Base-by-base conservation (phyloP, 2,113 vertebrate species). In the Siniperca chuatsi region DNA sequence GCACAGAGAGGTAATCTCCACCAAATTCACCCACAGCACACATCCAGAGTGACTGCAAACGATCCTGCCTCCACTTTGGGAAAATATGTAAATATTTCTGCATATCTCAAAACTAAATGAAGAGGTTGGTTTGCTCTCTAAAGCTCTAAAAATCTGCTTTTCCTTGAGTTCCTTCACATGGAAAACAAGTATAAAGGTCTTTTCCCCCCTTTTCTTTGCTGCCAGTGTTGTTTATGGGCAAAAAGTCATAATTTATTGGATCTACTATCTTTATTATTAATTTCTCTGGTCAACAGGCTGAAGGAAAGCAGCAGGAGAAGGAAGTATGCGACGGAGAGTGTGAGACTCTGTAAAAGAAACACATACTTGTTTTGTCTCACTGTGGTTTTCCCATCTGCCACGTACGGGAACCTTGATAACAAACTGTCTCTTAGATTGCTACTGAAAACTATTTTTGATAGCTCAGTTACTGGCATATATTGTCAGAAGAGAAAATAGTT, bases 11-110 rank as follows among this genome's bases (percentile, higher is more conserved):
- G 46, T 42, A 15, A 69, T 68, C 62, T 81, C 58, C 37, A 81
- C 21, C 61, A 54, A 57, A 77, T 66, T 84, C 90, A 54, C 54
- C 78, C 77, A 74, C 83, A 37, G 25, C 72, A 79, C 75, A 82
- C 84, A 81, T 84, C 68, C 77, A 75, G 78, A 83, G 78, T 69
- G 66, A 87, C 67, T 90, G 82, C 84, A 86, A 83, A 61, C 21
- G 50, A 33, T 75, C 67, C 69, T 61, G 67, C 85, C 84, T 91
- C 87, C 90, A 87, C 90, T 93, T 87, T 81, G 76, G 61, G 54
- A 62, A 95, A 94, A 94, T 88, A 95, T 94, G 94, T 95, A 93
- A 95, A 95, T 94, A 95, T 95, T 95, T 95, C 92, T 86, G 68
- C 74, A 71, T 86, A 86, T 88, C 79, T 85, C 58, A 60, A 86